Evolutionary conservation across 2,888 invertebrate species (phyloP).

Genomic region (Timema podura): DNA sequence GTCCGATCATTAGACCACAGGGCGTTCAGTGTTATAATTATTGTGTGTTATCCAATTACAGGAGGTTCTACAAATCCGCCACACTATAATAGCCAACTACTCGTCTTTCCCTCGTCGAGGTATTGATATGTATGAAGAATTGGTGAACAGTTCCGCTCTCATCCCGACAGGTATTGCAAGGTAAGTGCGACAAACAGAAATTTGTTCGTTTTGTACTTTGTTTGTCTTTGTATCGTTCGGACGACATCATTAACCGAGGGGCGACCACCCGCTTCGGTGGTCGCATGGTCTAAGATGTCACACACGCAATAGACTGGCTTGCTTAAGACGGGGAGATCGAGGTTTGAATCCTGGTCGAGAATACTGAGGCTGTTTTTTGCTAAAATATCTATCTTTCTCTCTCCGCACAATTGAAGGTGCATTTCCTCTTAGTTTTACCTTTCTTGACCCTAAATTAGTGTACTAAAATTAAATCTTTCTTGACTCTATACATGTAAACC

Average conservation of each 20-base stretch:
- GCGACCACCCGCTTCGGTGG: neutral
- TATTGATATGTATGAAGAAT: conserved; percentile 41
- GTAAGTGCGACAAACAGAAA: conserved; percentile 41
- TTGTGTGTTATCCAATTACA: conserved; percentile 35
- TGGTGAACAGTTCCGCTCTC: conserved; percentile 42
- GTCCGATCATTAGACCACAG: neutral
- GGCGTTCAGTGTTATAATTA: conserved; percentile 18
- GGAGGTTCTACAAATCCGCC: conserved; percentile 46
- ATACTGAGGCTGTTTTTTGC: too few species aligned
- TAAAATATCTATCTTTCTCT: too few species aligned
- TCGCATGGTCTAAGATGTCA: too few species aligned
- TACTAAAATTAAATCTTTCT: too few species aligned
- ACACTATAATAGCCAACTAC: conserved; percentile 50
- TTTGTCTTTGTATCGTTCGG: conserved; percentile 14
- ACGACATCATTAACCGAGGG: neutral
- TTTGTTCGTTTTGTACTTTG: conserved; percentile 17
- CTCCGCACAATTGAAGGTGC: too few species aligned
- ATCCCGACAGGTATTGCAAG: conserved; percentile 51
- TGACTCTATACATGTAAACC: too few species aligned
- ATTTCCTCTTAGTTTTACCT: too few species aligned
- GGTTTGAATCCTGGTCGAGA: too few species aligned
- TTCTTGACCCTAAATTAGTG: too few species aligned
- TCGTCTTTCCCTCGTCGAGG: conserved; percentile 47
- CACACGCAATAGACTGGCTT: too few species aligned
- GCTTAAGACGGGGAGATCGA: too few species aligned